phyloP scores from a whole-genome alignment of 2,797 vertebrate genomes.

The Acipenser transmontanus region DNA sequence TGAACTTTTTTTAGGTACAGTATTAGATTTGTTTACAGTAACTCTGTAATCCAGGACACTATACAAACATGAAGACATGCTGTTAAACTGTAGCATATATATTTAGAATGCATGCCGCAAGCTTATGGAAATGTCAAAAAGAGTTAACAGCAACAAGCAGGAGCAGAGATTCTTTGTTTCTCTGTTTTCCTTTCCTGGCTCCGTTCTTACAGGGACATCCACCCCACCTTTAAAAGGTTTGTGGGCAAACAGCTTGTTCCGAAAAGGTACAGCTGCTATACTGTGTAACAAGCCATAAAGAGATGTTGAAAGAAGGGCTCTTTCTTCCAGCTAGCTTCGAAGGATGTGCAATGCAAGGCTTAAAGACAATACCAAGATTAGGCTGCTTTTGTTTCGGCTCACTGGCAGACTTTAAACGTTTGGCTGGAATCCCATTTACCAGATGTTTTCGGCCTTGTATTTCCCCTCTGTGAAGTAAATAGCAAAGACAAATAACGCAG shows the following conservation, averaged over 20 bases:
- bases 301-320: slow-evolving; percentile 37
- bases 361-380: slow-evolving; percentile 78
- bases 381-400: slow-evolving; percentile 78
- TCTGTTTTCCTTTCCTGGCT: slow-evolving; percentile 14
- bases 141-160: slow-evolving; percentile 33
- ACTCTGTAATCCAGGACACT: too few relatives aligned
- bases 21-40: too few relatives aligned
- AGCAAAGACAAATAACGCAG: slow-evolving; percentile 20
- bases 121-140: too few relatives aligned
- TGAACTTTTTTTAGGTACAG: too few relatives aligned
- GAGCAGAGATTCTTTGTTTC: slow-evolving; percentile 22
- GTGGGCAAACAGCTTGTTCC: slow-evolving; percentile 45
- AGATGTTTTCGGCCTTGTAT: slow-evolving; percentile 60
- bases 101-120: too few relatives aligned
- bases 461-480: slow-evolving; percentile 46
- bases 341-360: slow-evolving; percentile 63
- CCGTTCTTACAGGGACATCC: slow-evolving; percentile 16
- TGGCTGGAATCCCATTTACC: slow-evolving; percentile 63
- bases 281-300: slow-evolving; percentile 47
- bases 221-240: slow-evolving; percentile 45
- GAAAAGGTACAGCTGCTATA: slow-evolving; percentile 32
- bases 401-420: slow-evolving; percentile 70
- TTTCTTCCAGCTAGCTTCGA: slow-evolving; percentile 42
- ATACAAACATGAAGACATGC: too few relatives aligned
- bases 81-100: too few relatives aligned